Percentiles rank a stretch among this genome's conserved stretches.
phyloP scores from a whole-genome alignment of 2,888 invertebrate genomes.

The Linyphia triangularis region DNA sequence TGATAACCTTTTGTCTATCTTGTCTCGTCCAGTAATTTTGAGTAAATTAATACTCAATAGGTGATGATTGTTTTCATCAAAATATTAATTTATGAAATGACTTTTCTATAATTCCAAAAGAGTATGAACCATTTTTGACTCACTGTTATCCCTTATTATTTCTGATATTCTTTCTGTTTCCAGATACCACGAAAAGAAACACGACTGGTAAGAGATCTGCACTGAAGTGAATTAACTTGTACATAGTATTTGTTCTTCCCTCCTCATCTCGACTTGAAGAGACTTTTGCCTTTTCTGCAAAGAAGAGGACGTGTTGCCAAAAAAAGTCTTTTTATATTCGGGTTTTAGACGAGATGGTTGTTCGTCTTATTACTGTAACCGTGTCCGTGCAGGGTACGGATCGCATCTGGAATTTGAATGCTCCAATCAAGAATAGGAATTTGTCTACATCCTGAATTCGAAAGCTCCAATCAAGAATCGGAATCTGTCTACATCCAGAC shows the following conservation, averaged over 20 bases:
- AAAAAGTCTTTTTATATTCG: constrained; percentile 17
- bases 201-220: constrained; percentile 11
- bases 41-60: no score
- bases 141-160: neutral
- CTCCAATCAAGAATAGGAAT: no score
- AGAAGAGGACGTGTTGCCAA: constrained; percentile 12
- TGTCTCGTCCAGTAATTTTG: no score
- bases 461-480: no score
- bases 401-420: neutral
- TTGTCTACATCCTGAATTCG: no score
- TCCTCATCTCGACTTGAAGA: neutral
- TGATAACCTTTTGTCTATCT: no score
- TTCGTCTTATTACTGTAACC: constrained; percentile 5
- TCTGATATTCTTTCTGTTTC: neutral
- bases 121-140: neutral
- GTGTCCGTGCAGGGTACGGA: constrained; percentile 28
- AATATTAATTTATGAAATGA: no score
- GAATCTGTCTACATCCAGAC: no score
- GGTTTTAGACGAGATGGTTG: neutral
- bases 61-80: no score
- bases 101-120: neutral
- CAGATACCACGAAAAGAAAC: constrained; percentile 56
- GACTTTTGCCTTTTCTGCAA: constrained; percentile 21
- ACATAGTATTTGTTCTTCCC: constrained; percentile 1
- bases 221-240: neutral